Evolutionary conservation across 2,888 invertebrate genomes (phyloP), one percentile per base, ranked within the genome.

Genomic region (Amblyjoppa proteus): DNA sequence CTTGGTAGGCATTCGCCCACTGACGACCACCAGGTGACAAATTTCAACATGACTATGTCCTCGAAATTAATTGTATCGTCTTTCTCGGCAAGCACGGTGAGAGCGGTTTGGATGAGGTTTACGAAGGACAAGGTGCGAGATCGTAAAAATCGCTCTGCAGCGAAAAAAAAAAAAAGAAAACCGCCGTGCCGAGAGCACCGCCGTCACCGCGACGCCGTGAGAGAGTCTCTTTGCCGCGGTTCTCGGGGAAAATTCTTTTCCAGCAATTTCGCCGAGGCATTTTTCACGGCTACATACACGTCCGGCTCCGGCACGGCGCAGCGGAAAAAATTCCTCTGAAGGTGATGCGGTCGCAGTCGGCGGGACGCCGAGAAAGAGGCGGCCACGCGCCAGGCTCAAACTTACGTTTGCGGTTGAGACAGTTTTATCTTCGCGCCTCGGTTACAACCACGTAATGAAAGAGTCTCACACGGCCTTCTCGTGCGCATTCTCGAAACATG

Each of bases 191-290:
- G 9, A 38, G 11, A 25, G 2, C 49, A 51, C n/a, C 58, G 34
- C n/a, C 58, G 70, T 70, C 53, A 51, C n/a, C 56, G 34, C n/a
- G 51, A 25, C 45, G 61, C 34, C 34, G 56, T 41, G 69, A 69
- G 68, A 64, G 38, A 68, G 45, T n/a, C 31, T n/a, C 68, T 70
- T 81, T 64, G 28, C 70, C 25, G 13, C 53, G 58, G 51, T 38
- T 70, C 45, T 31, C 45, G 20, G 16, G 64, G 28, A 45, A 45
- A 76, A 82, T 77, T 82, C 77, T 71, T 82, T 77, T 41, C 31
- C 71, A 66, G 56, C 66, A 73, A 77, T 82, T 82, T 77, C 20
- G 13, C 64, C 49, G 49, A 56, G 71, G 71, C 13, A 53, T 56
- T 66, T 76, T 71, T 31, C 61, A 75, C 45, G 4, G 61, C n/a